Evolutionary conservation across 1,140 invertebrate species (phyloP), one percentile per base, ranked within the genome.

Genomic region (Pogonomyrmex barbatus): DNA sequence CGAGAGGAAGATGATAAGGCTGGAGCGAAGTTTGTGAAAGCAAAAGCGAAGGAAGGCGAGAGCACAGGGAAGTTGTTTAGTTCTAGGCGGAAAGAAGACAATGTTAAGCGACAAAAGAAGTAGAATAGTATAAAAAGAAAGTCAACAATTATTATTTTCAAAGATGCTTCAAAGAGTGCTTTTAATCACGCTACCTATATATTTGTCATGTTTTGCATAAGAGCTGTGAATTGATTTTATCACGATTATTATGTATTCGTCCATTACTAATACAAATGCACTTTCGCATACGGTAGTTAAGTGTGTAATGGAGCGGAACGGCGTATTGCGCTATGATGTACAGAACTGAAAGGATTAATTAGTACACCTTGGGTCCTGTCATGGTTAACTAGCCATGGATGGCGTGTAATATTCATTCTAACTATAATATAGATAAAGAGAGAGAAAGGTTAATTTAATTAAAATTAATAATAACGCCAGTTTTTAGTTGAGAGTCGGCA

Each of bases 321-420:
- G 14, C 24, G 36, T 42, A 63, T 67, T 78, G 54, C 33, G 45
- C 36, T 65, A 58, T 17, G 60, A 62, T 83, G 67, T 75, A 60
- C n/a, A 73, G 39, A 73, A 83, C 67, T 60, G 68, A 83, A 83
- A 83, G 79, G 42, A 56, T 75, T 83, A 83, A 83, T 83, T 73
- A 73, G 56, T 75, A 73, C 10, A 47, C 42, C 42, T 58, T 82
- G 30, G 79, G 24, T 68, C 65, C 56, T 33, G 36, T 75, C 67
- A 73, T 73, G 17, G 30, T 71, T 83, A 82, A 82, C 65, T 58
- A 75, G 8, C 42, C 56, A 79, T 68, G n/a, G 58, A 50, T 54
- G 50, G 45, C 17, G n/a, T 14, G n/a, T 50, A 78, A 71, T 68
- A 45, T 9, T 83, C 17, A 36, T 60, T 81, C 56, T 45, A 39